Percentiles rank a stretch among this genome's conserved stretches.
Evolutionary conservation across 1,140 invertebrate genomes (phyloP).

Genomic region (Cepaea nemoralis): DNA sequence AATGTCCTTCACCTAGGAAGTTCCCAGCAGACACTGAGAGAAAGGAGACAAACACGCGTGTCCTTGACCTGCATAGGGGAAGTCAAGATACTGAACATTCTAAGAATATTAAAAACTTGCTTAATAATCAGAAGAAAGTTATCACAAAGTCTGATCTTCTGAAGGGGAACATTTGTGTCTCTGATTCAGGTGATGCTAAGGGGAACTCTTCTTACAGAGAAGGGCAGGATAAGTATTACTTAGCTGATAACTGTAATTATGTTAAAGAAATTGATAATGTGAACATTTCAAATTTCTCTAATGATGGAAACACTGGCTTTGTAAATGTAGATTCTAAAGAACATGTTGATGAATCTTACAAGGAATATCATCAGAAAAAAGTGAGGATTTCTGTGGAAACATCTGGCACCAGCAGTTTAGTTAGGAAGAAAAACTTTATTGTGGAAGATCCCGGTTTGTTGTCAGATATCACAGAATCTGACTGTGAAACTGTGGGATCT

Average conservation of each 20-base stretch:
- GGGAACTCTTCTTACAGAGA: neutral
- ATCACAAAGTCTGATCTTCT: neutral
- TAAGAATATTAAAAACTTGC: neutral
- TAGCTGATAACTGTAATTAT: neutral
- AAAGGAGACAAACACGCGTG: neutral
- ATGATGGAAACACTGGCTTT: neutral
- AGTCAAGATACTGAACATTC: neutral
- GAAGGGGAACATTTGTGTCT: neutral
- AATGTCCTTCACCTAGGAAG: neutral
- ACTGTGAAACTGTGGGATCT: conserved; percentile 15
- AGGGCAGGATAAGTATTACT: neutral
- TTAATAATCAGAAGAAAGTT: neutral
- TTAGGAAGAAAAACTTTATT: neutral
- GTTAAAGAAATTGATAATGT: neutral
- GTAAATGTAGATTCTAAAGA: neutral
- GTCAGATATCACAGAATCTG: conserved; percentile 29
- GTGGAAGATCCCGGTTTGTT: neutral
- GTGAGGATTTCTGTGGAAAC: neutral
- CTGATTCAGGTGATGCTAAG: conserved; percentile 11
- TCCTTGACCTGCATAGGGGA: neutral
- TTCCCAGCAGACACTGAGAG: neutral
- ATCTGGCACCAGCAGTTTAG: too few species aligned
- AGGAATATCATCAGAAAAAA: neutral
- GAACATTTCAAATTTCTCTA: neutral
- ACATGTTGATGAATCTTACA: neutral